phyloP scores from a whole-genome alignment of 2,113 vertebrate genomes.

The Sceloporus undulatus region DNA sequence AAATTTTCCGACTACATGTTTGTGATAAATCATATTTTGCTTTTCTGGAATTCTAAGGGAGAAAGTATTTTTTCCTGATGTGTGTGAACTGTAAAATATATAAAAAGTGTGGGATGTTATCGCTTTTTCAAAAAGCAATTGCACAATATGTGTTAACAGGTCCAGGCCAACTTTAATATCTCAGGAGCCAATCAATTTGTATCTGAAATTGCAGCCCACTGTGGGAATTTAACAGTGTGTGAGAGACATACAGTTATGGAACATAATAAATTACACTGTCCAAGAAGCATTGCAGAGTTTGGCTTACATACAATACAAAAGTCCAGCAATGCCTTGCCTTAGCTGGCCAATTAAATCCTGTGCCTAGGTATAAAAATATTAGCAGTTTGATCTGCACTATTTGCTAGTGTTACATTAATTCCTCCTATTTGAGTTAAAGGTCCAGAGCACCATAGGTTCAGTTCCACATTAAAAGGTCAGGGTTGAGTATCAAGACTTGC shows the following conservation, averaged over 20 bases:
- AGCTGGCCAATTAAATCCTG: neutral
- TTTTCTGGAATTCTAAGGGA: constrained; percentile 34
- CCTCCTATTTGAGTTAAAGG: neutral
- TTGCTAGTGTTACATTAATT: neutral
- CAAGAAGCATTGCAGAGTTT: constrained; percentile 37
- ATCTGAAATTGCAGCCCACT: constrained; percentile 29
- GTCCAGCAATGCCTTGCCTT: constrained; percentile 27
- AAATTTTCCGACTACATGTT: constrained; percentile 10
- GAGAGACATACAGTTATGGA: constrained; percentile 30
- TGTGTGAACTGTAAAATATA: constrained; percentile 18
- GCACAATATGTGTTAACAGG: constrained; percentile 2
- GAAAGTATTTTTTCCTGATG: constrained; percentile 15
- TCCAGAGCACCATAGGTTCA: neutral
- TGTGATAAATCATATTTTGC: neutral
- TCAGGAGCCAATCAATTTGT: neutral
- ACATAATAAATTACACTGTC: constrained; percentile 30
- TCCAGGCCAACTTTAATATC: neutral
- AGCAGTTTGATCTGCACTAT: neutral
- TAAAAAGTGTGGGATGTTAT: neutral
- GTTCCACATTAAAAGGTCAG: neutral
- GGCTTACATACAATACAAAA: constrained; percentile 21
- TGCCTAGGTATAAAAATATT: constrained; percentile 15
- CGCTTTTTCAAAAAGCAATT: constrained; percentile 34
- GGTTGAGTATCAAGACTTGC: neutral
- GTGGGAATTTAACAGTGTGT: constrained; percentile 20